Evolutionary conservation across 2,888 invertebrate species (phyloP).

Genomic region (Laothoe populi): DNA sequence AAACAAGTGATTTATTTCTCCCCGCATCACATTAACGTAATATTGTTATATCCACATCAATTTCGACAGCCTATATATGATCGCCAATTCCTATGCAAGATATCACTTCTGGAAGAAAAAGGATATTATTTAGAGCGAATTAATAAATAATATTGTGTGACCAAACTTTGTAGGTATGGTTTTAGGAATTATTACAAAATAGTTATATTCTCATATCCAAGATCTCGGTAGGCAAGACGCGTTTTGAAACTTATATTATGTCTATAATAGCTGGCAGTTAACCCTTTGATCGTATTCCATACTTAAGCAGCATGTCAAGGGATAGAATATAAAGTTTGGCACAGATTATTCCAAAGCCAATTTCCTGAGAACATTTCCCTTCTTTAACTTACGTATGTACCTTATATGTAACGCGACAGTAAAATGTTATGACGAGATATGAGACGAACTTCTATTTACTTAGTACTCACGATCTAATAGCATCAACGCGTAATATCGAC

Average conservation of each 20-base stretch:
- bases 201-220: background rate
- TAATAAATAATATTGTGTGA: no score
- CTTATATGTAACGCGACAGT: constrained; percentile 63
- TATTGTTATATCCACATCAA: no score
- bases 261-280: background rate
- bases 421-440: constrained; percentile 79
- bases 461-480: constrained; percentile 35
- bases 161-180: no score
- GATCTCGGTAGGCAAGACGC: background rate
- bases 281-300: background rate
- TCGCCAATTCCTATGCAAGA: no score
- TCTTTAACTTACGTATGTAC: constrained; percentile 52
- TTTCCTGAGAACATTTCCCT: constrained; percentile 65
- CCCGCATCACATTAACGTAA: no score
- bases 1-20: no score
- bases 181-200: no score
- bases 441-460: constrained; percentile 62
- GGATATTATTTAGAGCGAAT: no score
- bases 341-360: constrained; percentile 67
- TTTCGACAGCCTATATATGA: no score
- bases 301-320: constrained; percentile 26
- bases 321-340: constrained; percentile 52
- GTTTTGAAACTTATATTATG: background rate
- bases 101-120: no score
- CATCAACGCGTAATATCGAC: constrained; percentile 36